These are phyloP conservation scores for Eristalis intricaria DNA, from an alignment of 2,888 invertebrate species.

Conservation along the genomic window DNA sequence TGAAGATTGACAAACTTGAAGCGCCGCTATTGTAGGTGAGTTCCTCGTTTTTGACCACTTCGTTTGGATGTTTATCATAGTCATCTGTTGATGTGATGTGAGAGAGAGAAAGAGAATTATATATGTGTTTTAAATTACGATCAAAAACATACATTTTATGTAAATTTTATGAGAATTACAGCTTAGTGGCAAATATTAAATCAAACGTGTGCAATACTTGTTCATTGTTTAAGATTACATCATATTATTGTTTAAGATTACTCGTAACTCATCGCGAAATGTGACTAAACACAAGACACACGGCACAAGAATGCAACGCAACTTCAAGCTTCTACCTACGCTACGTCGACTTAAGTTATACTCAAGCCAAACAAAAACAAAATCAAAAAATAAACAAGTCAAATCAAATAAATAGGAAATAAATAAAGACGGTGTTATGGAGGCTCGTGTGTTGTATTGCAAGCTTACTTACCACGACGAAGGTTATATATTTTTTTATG, in stretches of 20 bases:
- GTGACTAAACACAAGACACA: slow-evolving; percentile 6
- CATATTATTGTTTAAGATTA: background rate
- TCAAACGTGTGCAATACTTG: slow-evolving; percentile 44
- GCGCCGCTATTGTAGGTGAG: slow-evolving; percentile 87
- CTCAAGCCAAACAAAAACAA: too few relatives aligned
- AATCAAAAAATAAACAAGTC: background rate
- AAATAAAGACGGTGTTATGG: background rate
- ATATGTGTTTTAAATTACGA: background rate
- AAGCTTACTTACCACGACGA: background rate
- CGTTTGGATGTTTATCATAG: slow-evolving; percentile 94
- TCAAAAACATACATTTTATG: background rate
- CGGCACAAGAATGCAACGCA: background rate
- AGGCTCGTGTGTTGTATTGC: background rate
- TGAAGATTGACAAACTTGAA: slow-evolving; percentile 62
- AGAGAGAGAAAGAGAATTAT: slow-evolving; percentile 1
- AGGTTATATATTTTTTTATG: too few relatives aligned
- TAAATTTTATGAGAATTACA: background rate
- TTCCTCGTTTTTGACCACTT: slow-evolving; percentile 96
- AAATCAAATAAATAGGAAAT: background rate
- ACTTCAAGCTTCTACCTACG: background rate
- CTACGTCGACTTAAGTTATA: background rate
- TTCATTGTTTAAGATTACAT: background rate
- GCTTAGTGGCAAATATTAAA: slow-evolving; percentile 64
- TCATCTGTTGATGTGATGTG: slow-evolving; percentile 83
- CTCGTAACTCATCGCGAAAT: background rate